Conservation (phyloP, 2,888 invertebrate species). For the Noctua comes region DNA sequence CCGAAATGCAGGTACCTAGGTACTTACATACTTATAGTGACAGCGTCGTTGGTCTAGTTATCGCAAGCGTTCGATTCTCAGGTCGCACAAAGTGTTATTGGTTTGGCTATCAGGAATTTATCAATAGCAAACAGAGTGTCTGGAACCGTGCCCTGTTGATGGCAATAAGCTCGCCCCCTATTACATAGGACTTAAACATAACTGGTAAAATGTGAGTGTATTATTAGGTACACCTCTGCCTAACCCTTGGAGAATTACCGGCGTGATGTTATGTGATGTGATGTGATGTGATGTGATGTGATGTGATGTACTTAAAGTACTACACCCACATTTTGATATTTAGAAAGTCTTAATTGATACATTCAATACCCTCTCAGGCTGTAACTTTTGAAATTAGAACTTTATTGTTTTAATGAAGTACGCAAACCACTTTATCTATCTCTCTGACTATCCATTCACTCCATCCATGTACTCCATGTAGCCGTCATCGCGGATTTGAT, state of each 20-base stretch:
- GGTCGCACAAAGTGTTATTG: background rate
- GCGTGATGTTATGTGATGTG: background rate
- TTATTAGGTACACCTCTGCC: background rate
- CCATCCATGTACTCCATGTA: conserved; percentile 66
- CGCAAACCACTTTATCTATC: conserved; percentile 34
- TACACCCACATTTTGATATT: background rate
- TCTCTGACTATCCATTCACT: conserved; percentile 59
- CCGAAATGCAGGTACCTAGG: no score
- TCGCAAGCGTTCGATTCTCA: background rate
- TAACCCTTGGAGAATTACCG: background rate
- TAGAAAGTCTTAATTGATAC: conserved; percentile 28
- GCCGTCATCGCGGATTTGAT: conserved; percentile 72
- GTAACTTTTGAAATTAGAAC: conserved; percentile 32
- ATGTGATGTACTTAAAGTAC: background rate
- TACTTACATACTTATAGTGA: no score
- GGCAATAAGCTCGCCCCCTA: background rate
- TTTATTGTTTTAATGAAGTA: conserved; percentile 47
- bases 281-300: no score
- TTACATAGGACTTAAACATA: background rate
- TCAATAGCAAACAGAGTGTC: background rate
- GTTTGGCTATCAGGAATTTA: background rate
- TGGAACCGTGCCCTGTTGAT: background rate
- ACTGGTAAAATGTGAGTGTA: background rate
- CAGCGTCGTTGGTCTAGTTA: background rate
- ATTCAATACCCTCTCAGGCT: conserved; percentile 1